phyloP scores from a whole-genome alignment of 2,888 invertebrate genomes.

The Limenitis camilla region DNA sequence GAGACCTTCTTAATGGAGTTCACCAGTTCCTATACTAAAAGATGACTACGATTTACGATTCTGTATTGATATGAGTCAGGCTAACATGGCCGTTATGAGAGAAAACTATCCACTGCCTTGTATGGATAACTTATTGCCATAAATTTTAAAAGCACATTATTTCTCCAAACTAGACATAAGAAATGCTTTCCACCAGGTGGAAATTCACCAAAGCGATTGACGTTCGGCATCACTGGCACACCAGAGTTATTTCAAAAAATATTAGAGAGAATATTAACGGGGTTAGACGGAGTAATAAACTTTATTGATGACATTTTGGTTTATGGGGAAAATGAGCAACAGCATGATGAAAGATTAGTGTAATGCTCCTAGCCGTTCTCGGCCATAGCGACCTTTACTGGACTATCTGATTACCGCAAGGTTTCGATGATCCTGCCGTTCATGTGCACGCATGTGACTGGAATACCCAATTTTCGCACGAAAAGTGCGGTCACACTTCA shows the following conservation, averaged over 20 bases:
- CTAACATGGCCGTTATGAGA: conserved; percentile 17
- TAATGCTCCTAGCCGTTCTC: no score
- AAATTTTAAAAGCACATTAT: conserved; percentile 23
- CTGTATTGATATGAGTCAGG: conserved; percentile 15
- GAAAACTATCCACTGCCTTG: conserved; percentile 24
- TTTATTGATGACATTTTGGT: conserved; percentile 30
- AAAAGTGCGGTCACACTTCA: no score
- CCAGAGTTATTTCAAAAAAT: conserved; percentile 29
- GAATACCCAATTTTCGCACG: no score
- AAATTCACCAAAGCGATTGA: conserved; percentile 31
- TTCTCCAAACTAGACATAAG: conserved; percentile 28
- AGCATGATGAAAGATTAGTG: conserved; percentile 22
- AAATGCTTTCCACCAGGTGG: conserved; percentile 30
- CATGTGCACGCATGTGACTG: no score
- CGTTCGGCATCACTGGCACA: conserved; percentile 39
- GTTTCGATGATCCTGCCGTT: no score
- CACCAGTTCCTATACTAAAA: conserved; percentile 29
- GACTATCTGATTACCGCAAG: no score
- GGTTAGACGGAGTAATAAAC: conserved; percentile 29
- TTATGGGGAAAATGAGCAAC: conserved; percentile 13
- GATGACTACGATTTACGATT: conserved; percentile 10
- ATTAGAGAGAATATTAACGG: conserved; percentile 24
- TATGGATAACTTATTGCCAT: conserved; percentile 30
- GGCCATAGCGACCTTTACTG: no score
- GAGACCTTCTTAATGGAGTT: conserved; percentile 13